Evolutionary conservation across 30 jellyfish, hydroid and myxozoan species (phyloP), one percentile per base, ranked within the genome.

Genomic region (Hydra vulgaris): DNA sequence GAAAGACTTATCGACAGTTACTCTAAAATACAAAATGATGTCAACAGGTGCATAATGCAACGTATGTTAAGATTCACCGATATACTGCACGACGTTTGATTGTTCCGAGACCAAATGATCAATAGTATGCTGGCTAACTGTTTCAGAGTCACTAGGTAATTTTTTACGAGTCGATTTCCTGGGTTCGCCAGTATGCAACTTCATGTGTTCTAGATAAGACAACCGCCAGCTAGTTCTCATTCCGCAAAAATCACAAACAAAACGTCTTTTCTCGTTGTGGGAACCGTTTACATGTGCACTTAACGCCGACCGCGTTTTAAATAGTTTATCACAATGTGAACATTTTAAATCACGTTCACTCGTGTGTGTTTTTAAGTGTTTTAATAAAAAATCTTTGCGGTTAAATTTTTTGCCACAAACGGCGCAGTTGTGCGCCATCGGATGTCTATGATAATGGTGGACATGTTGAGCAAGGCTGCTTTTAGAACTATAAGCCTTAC

Each of bases 281-380:
- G 85, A 23, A n/a, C 85, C 85, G 85, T 78, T 78, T 5, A 78
- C 85, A 66, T 78, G 85, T 16, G 85, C 85, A 25, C 85, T 78
- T 56, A 78, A 66, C 21, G 79, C 69, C 23, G 85, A 76, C 27
- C 79, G 66, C 56, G 85, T 78, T 23, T 78, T 78, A 75, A 78
- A 78, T 54, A 21, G 79, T 53, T 78, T 78, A 53, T 78, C 85
- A 53, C 85, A 78, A 66, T 78, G 85, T 7, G 79, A 25, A n/a
- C 85, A 78, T 78, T 78, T 76, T 25, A 78, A 78, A 18, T 52
- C 26, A 19, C 85, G 85, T 23, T 78, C 85, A 53, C 69, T 56
- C 26, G 85, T 27, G 54, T 78, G 85, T 3, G 85, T 78, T 61
- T 78, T 78, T 23, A 53, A 54, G 25, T 78, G 85, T 40, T 78